Base-by-base conservation (phyloP, 2,113 vertebrate species). In the Athene noctua region DNA sequence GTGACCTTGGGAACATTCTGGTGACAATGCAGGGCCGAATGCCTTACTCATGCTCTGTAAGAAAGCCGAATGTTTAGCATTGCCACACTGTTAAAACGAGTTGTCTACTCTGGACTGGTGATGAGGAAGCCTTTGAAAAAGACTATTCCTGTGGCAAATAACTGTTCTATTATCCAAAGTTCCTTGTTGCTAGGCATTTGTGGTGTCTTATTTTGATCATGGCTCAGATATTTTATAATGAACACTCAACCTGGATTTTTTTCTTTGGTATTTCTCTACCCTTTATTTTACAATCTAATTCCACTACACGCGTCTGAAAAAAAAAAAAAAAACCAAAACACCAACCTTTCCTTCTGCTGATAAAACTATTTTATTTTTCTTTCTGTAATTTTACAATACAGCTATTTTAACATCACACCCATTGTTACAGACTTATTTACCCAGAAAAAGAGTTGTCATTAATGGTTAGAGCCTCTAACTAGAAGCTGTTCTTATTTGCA, bases 121-220 rank as follows among this genome's bases (percentile, higher is more conserved):
- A 95, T 79, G 44, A 89, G 32, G 42, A 90, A 82, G n/a, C 46
- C 46, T 94, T 79, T 65, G 55, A 71, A 91, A 92, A 96, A 80
- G 52, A 58, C 40, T 62, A 14, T 38, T 95, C 18, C 55, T 90
- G 21, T 87, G 55, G 59, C 36, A 86, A 74, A 15, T 61, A 81
- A 75, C 42, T 70, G 38, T 72, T 91, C 16, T 47, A 20, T 67
- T 81, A 84, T 59, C n/a, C 30, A 42, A 47, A 94, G 36, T 47
- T 26, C 34, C 55, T 72, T 78, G 32, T 78, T 57, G 13, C 23
- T 79, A 70, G 73, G 42, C 30, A 52, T 83, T 81, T 80, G 23
- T 59, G 70, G 16, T 84, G 27, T 51, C 62, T 93, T 74, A 86
- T 78, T 94, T 93, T 88, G 72, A 32, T 52, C 80, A 36, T 34